Percentiles rank a stretch among this genome's conserved stretches.
These are phyloP conservation scores for Zaprionus kolodkinae DNA, from an alignment of 1,140 invertebrate genomes.

Conservation along the genomic window DNA sequence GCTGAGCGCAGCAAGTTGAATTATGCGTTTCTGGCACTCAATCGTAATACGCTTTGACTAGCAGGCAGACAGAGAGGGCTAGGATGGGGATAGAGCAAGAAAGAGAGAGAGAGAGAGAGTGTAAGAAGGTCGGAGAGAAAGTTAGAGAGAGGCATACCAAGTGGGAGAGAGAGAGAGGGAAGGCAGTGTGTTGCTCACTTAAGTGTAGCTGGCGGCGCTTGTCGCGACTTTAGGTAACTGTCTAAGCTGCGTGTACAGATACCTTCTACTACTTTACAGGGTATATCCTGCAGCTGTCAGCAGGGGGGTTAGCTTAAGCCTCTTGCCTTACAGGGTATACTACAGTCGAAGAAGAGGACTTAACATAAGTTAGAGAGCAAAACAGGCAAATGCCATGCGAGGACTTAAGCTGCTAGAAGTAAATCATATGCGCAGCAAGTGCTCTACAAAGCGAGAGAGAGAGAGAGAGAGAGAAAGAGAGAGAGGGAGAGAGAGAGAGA, in stretches of 20 bases:
- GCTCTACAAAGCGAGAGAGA: no score
- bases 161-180: background rate
- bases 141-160: conserved; percentile 20
- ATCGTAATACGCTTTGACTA: conserved; percentile 49
- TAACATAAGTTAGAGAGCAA: no score
- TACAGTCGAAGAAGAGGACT: no score
- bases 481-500: background rate
- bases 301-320: no score
- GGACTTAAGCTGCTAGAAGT: no score
- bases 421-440: no score
- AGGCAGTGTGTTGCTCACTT: background rate
- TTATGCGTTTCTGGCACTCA: conserved; percentile 79
- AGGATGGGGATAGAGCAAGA: background rate
- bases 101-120: conserved; percentile 6
- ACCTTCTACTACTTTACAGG: background rate
- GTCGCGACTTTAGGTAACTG: background rate
- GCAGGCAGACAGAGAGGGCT: background rate
- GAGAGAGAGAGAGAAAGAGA: background rate
- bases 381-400: no score
- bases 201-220: conserved; percentile 29
- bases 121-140: conserved; percentile 8
- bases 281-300: background rate
- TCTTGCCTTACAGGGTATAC: no score
- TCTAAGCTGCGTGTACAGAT: conserved; percentile 1
- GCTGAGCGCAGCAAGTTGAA: conserved; percentile 67